Evolutionary conservation across 2,113 vertebrate genomes (phyloP).

Genomic region (Delphinus delphis): DNA sequence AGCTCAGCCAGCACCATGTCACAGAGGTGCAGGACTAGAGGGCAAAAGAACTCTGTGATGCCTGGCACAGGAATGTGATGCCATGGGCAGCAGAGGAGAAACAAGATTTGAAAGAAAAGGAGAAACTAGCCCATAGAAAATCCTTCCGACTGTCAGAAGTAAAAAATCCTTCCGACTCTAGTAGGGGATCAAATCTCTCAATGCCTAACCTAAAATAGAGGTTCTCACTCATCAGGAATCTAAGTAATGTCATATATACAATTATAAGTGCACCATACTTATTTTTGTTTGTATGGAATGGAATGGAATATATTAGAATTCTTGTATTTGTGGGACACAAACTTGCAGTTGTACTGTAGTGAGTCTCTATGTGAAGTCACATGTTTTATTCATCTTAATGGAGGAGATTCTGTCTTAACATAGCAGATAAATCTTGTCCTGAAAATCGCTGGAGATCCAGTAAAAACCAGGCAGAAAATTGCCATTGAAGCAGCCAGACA

Average conservation of each 20-base stretch:
- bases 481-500: background rate
- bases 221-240: background rate
- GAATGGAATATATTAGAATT: background rate
- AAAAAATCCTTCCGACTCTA: background rate
- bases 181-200: background rate
- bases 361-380: background rate
- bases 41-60: background rate
- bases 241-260: background rate
- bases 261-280: background rate
- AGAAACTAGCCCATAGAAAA: background rate
- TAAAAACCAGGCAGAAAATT: background rate
- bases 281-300: background rate
- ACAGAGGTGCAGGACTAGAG: background rate
- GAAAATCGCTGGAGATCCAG: background rate
- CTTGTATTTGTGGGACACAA: background rate
- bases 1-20: background rate
- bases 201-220: background rate
- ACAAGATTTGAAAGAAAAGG: slow-evolving; percentile 26
- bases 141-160: background rate
- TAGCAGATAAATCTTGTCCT: background rate
- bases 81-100: background rate
- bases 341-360: background rate
- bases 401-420: background rate
- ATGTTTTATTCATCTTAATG: background rate
- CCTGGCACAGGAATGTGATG: background rate